Conservation (phyloP, 2,113 vertebrate genomes). For the Leucosticte australis region DNA sequence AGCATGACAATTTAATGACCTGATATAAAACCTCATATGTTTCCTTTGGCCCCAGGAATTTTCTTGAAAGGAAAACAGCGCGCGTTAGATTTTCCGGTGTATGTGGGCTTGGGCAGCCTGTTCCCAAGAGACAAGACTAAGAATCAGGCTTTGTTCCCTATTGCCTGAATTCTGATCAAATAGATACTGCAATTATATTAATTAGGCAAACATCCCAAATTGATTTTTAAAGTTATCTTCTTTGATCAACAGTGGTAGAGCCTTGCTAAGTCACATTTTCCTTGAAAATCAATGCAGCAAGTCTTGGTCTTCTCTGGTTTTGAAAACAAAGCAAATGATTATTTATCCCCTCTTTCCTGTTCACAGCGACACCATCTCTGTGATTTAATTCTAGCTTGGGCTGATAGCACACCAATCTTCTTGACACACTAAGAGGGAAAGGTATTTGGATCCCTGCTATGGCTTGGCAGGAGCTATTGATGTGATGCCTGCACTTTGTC, state of each 20-base stretch:
- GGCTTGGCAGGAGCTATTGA: constrained; percentile 30
- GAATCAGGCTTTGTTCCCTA: background rate
- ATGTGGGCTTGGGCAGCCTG: background rate
- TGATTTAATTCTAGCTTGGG: background rate
- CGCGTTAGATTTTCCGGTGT: background rate
- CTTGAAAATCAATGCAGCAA: background rate
- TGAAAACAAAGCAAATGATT: background rate
- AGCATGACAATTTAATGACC: constrained; percentile 52
- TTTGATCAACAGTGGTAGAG: background rate
- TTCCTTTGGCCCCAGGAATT: background rate
- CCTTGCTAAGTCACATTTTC: background rate
- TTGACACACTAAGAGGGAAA: constrained; percentile 7
- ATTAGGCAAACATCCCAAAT: constrained; percentile 18
- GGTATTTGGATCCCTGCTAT: background rate
- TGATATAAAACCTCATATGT: constrained; percentile 39
- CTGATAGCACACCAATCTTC: constrained; percentile 26
- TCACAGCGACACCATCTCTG: background rate
- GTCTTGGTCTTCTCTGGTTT: background rate
- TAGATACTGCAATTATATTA: background rate
- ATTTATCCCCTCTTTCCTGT: background rate
- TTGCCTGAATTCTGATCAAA: background rate
- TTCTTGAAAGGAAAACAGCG: background rate
- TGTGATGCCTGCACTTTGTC: constrained; percentile 40
- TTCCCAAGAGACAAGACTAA: background rate
- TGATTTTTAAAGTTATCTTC: background rate